Evolutionary conservation across 2,113 vertebrate species (phyloP).

Genomic region (Xiphias gladius): DNA sequence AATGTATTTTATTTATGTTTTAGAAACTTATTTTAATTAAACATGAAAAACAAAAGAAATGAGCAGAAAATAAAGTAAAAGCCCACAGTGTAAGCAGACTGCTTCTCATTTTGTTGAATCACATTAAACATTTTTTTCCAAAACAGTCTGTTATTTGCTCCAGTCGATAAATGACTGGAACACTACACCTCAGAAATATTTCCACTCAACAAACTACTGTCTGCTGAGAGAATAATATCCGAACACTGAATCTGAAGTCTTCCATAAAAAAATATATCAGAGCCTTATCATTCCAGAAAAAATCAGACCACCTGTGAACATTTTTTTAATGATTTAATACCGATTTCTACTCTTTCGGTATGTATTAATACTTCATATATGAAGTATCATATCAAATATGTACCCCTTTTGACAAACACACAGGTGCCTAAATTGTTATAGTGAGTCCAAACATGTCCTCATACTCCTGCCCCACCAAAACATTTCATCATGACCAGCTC

Average conservation of each 20-base stretch:
- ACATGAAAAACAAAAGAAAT: too few species aligned
- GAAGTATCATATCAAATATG: too few species aligned
- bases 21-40: too few species aligned
- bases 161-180: constrained; percentile 24
- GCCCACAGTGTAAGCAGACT: background rate
- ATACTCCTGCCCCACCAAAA: background rate
- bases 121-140: constrained; percentile 12
- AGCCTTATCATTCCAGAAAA: too few species aligned
- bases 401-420: too few species aligned
- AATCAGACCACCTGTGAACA: too few species aligned
- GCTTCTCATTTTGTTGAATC: background rate
- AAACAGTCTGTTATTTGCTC: constrained; percentile 12
- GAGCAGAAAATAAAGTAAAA: background rate
- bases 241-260: too few species aligned
- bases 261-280: too few species aligned
- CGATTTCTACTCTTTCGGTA: too few species aligned
- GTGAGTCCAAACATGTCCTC: background rate
- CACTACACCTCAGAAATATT: background rate
- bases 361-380: too few species aligned
- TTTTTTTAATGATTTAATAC: too few species aligned
- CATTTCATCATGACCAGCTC: background rate
- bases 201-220: constrained; percentile 9
- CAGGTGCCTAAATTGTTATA: background rate
- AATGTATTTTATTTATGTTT: background rate
- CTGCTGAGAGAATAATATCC: background rate